Evolutionary conservation across 1,140 invertebrate genomes (phyloP).

Genomic region (Diachasmimorpha longicaudata): DNA sequence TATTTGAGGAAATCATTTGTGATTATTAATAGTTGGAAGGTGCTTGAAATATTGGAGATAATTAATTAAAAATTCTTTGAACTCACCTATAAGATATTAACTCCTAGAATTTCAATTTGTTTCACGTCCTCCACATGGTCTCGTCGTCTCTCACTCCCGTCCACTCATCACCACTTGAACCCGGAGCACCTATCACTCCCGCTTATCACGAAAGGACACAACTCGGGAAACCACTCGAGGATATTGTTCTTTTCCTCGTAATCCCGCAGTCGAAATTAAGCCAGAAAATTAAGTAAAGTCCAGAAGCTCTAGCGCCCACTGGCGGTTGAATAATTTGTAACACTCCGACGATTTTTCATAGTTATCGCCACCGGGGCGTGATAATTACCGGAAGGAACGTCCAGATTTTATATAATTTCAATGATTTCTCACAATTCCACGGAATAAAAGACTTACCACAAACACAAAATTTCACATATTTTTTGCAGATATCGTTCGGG

Average conservation of each 20-base stretch:
- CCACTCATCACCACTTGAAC: not conserved
- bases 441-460: not conserved
- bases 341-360: slow-evolving; percentile 23
- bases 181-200: not conserved
- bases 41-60: too few relatives aligned
- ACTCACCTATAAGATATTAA: not conserved
- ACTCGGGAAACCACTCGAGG: not conserved
- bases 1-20: too few relatives aligned
- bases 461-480: too few relatives aligned
- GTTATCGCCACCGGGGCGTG: slow-evolving; percentile 20
- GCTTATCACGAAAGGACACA: not conserved
- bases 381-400: slow-evolving; percentile 26
- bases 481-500: too few relatives aligned
- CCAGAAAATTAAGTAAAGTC: not conserved
- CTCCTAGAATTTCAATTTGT: not conserved
- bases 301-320: not conserved
- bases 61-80: not conserved
- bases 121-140: not conserved
- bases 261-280: not conserved
- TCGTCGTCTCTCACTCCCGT: not conserved
- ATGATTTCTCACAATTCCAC: not conserved
- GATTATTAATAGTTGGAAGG: too few relatives aligned
- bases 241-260: not conserved
- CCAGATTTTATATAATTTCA: slow-evolving; percentile 2
- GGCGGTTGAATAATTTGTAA: slow-evolving; percentile 4